A percentile compares a stretch with the other conserved stretches of the same genome.
These are phyloP conservation scores for Drosophila anomelani DNA, from an alignment of 2,888 invertebrate genomes.

Conservation along the genomic window DNA sequence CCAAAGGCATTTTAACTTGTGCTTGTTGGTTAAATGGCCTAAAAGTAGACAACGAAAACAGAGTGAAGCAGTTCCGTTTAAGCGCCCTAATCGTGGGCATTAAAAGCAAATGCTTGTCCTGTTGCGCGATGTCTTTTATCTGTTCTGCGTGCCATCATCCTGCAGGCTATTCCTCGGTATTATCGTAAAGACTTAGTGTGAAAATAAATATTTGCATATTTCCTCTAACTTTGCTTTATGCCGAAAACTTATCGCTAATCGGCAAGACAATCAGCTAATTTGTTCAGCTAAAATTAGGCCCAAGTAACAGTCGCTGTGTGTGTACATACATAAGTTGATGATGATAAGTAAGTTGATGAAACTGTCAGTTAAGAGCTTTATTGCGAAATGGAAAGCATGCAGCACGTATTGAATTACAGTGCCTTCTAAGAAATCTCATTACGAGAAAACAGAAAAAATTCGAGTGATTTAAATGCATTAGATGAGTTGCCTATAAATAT, in stretches of 20 bases:
- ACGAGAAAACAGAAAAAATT: not conserved
- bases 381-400: not conserved
- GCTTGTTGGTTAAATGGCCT: constrained; percentile 63
- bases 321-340: not conserved
- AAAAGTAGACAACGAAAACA: constrained; percentile 67
- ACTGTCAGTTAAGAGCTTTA: constrained; percentile 1
- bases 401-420: constrained; percentile 14
- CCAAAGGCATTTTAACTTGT: constrained; percentile 31
- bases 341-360: constrained; percentile 1
- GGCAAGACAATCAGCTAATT: constrained; percentile 12
- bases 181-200: constrained; percentile 47
- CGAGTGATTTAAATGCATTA: not conserved
- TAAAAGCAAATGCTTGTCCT: constrained; percentile 68
- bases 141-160: constrained; percentile 19
- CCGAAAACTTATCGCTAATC: constrained; percentile 29
- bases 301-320: not conserved
- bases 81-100: constrained; percentile 67
- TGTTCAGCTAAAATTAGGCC: not conserved
- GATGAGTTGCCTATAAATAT: not conserved
- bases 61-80: constrained; percentile 56
- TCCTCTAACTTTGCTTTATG: constrained; percentile 25
- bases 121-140: constrained; percentile 16
- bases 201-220: constrained; percentile 59
- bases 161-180: constrained; percentile 24
- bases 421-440: not conserved